Percentiles rank a stretch among this genome's conserved stretches.
Evolutionary conservation across 2,113 vertebrate species (phyloP).

Genomic region (Polypterus senegalus): DNA sequence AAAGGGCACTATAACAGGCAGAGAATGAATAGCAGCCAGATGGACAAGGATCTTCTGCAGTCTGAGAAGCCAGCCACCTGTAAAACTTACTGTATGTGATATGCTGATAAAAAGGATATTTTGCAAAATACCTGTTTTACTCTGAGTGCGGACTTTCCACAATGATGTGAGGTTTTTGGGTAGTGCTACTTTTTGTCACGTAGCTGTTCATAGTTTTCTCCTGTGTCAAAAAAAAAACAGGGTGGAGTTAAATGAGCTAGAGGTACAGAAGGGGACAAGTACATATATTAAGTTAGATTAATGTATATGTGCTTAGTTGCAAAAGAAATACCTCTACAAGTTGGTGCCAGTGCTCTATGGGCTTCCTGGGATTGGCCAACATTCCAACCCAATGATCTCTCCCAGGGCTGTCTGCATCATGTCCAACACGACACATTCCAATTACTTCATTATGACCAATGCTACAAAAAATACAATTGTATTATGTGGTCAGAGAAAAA

Average conservation of each 20-base stretch:
- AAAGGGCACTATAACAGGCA: too few species aligned
- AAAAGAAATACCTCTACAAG: constrained; percentile 58
- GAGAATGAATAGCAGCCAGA: too few species aligned
- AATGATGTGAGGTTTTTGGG: constrained; percentile 56
- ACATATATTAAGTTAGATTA: too few species aligned
- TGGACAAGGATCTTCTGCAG: too few species aligned
- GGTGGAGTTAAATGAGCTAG: too few species aligned
- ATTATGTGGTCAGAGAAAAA: too few species aligned
- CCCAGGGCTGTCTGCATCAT: constrained; percentile 67
- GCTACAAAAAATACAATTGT: constrained; percentile 36
- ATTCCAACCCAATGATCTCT: constrained; percentile 85
- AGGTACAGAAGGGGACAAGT: not conserved
- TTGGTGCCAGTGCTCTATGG: constrained; percentile 87
- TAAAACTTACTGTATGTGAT: too few species aligned
- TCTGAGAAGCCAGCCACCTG: too few species aligned
- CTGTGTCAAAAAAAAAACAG: constrained; percentile 24
- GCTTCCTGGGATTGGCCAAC: constrained; percentile 82
- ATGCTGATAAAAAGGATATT: too few species aligned
- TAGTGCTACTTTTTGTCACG: constrained; percentile 44
- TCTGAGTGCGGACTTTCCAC: constrained; percentile 67
- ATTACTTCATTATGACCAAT: constrained; percentile 90
- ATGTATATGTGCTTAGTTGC: not conserved
- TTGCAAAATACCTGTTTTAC: too few species aligned
- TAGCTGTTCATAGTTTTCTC: constrained; percentile 55
- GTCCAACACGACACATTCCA: constrained; percentile 80